phyloP scores from a whole-genome alignment of 2,888 invertebrate genomes.

The Muschampia plurimacula region DNA sequence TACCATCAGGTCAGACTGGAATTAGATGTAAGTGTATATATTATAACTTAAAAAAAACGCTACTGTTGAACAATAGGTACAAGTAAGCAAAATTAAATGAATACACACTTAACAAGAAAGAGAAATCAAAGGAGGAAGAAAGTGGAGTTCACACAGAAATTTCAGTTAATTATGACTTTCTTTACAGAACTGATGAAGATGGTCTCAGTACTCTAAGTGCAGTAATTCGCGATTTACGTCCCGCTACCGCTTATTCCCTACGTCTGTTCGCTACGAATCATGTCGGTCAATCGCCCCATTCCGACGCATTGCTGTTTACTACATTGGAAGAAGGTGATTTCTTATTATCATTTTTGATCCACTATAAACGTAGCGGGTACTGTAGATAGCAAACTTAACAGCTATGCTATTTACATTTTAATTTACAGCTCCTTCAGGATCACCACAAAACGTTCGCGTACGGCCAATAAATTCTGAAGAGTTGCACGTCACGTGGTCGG shows the following conservation, averaged over 20 bases:
- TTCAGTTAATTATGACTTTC: background rate
- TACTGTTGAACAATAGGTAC: too few species aligned
- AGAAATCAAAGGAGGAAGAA: background rate
- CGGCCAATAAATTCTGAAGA: constrained; percentile 88
- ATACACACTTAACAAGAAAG: background rate
- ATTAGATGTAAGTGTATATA: too few species aligned
- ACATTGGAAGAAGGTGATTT: constrained; percentile 90
- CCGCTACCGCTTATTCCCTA: constrained; percentile 89
- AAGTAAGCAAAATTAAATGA: background rate
- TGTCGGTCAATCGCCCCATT: constrained; percentile 90
- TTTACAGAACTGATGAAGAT: constrained; percentile 52
- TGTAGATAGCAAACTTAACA: background rate
- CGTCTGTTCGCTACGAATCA: constrained; percentile 89
- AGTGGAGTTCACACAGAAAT: background rate
- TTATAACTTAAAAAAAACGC: too few species aligned
- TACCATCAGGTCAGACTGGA: too few species aligned
- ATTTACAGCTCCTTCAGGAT: constrained; percentile 87
- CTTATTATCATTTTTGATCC: background rate
- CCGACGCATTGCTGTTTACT: constrained; percentile 87
- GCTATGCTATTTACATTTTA: background rate
- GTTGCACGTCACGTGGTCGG: constrained; percentile 90
- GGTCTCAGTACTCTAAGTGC: constrained; percentile 53
- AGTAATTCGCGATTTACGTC: constrained; percentile 83
- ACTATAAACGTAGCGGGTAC: background rate
- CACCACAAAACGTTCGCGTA: constrained; percentile 88